Base-by-base conservation (phyloP, 2,888 invertebrate species). In the Mythimna pallens region DNA sequence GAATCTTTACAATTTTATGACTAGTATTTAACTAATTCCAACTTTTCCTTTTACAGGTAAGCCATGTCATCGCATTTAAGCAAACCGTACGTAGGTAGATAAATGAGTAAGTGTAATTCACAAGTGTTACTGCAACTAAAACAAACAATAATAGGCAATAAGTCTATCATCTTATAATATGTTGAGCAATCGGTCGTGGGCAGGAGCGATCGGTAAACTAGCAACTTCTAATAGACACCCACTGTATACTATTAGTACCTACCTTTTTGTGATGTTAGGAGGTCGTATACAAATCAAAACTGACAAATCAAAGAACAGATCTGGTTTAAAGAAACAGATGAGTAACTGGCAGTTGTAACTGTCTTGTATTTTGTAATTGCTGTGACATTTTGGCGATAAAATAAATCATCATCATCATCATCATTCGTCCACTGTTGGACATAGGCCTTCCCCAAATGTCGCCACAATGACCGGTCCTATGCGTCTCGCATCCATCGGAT, bases 141-240 rank as follows among this genome's bases (percentile, higher is more conserved):
- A 73, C 73, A 76, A 81, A 82, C 72, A 86, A 81, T 78, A 66
- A 76, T 69, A 47, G 62, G 64, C 70, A 72, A 81, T 76, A 84
- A 77, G 59, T 83, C 70, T 72, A 80, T 81, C 75, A 78, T 78
- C 80, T 80, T 66, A 73, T 81, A 78, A 76, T 68, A 69, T 76
- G 73, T 87, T 87, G 70, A 66, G 86, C 85, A 86, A 86, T 70
- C 43, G 36, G 72, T 55, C 73, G 89, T 89, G 85, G 87, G 90
- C 62, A 69, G 80, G 62, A 70, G 63, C 71, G 76, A 86, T 85
- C 76, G 76, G 79, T 86, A 83, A 47, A 77, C 83, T 80, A 71
- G 75, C 81, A 83, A 84, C 82, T 43, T 84, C 86, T 88, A 88
- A 89, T 87, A 81, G 84, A 89, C 91, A 87, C 89, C 90, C 86